phyloP scores from a whole-genome alignment of 2,888 invertebrate species.

The Xanthia togata region DNA sequence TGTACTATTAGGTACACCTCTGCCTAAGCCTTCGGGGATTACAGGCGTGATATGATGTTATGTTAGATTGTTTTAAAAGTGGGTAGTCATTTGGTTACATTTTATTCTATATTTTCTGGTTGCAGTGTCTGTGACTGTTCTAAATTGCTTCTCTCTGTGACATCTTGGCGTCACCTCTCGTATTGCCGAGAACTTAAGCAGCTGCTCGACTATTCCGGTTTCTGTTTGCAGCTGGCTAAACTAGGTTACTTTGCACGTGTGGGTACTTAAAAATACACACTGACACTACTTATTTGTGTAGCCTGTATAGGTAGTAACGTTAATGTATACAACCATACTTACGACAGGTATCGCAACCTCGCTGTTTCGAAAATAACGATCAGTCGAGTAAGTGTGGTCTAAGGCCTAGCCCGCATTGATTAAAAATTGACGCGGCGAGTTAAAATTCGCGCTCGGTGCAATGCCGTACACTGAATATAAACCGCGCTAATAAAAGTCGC shows the following conservation, averaged over 20 bases:
- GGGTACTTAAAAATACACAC: constrained; percentile 30
- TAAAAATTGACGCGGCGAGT: too few relatives aligned
- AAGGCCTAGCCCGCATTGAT: too few relatives aligned
- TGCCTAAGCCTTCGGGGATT: too few relatives aligned
- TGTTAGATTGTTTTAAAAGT: neutral
- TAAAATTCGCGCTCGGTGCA: too few relatives aligned
- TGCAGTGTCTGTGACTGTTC: neutral
- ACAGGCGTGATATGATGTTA: too few relatives aligned
- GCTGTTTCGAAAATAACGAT: neutral
- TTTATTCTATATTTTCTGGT: neutral
- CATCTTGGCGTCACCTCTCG: constrained; percentile 26
- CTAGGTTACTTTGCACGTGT: constrained; percentile 67
- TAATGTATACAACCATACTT: neutral
- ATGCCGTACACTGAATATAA: too few relatives aligned
- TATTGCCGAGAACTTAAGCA: constrained; percentile 58
- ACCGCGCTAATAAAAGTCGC: too few relatives aligned
- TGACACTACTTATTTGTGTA: constrained; percentile 7
- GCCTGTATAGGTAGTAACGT: neutral
- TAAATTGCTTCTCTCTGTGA: constrained; percentile 5
- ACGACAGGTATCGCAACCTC: neutral
- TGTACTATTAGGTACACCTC: too few relatives aligned
- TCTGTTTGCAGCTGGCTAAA: constrained; percentile 71
- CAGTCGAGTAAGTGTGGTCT: neutral
- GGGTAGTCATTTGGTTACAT: neutral
- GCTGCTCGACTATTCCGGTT: constrained; percentile 74